Evolutionary conservation across 2,888 invertebrate genomes (phyloP).

Genomic region (Emmelina monodactyla): DNA sequence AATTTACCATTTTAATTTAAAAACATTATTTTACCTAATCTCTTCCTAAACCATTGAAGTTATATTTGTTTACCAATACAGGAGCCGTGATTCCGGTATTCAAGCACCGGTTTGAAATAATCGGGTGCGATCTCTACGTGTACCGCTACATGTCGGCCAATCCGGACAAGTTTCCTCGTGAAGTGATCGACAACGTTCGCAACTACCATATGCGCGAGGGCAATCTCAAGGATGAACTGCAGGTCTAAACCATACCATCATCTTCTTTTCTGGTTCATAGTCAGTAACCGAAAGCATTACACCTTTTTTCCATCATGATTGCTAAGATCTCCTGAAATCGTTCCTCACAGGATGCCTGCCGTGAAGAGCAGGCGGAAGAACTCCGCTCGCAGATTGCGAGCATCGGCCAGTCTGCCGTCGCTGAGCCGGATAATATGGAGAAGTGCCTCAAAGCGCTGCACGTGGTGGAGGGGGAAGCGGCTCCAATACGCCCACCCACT

Average conservation of each 20-base stretch:
- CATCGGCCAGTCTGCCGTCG: constrained; percentile 47
- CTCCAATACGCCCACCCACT: constrained; percentile 35
- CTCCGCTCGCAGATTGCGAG: constrained; percentile 37
- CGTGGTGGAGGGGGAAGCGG: constrained; percentile 45
- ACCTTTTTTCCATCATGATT: too few species aligned
- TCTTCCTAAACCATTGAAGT: not conserved
- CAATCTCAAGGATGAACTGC: constrained; percentile 66
- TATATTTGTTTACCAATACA: constrained; percentile 17
- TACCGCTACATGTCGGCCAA: constrained; percentile 79
- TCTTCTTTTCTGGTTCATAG: not conserved
- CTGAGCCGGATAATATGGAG: constrained; percentile 45
- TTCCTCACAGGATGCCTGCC: constrained; percentile 31
- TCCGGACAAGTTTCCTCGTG: constrained; percentile 73
- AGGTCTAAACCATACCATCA: not conserved
- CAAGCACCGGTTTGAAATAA: constrained; percentile 78
- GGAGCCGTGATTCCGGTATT: constrained; percentile 74
- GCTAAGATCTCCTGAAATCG: too few species aligned
- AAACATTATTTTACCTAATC: not conserved
- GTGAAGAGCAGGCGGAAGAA: constrained; percentile 37
- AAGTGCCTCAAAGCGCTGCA: constrained; percentile 43
- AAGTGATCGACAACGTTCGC: constrained; percentile 71
- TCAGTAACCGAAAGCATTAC: too few species aligned
- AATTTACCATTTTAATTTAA: not conserved
- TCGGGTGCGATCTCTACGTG: constrained; percentile 79
- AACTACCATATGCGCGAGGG: constrained; percentile 74